Evolutionary conservation across 2,888 invertebrate genomes (phyloP).

Genomic region (Oscheius sp.): DNA sequence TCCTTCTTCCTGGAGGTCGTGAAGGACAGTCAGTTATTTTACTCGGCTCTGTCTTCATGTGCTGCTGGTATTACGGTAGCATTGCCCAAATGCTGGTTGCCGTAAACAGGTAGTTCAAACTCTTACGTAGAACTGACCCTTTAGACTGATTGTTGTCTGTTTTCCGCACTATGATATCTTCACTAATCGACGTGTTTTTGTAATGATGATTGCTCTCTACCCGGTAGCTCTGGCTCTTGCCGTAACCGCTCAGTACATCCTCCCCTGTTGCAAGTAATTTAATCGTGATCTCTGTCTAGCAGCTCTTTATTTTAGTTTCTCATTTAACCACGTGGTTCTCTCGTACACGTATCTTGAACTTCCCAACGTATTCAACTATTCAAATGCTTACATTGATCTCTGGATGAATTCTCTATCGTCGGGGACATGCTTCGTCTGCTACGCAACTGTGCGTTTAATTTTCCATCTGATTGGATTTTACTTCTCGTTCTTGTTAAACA

Average conservation of each 20-base stretch:
- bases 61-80: constrained; percentile 54
- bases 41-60: constrained; percentile 50
- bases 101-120: constrained; percentile 38
- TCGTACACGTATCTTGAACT: constrained; percentile 48
- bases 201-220: constrained; percentile 37
- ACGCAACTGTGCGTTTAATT: constrained; percentile 41
- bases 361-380: constrained; percentile 46
- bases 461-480: not conserved
- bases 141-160: constrained; percentile 49
- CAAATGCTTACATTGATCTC: constrained; percentile 53
- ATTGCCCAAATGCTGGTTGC: constrained; percentile 54
- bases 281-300: not conserved
- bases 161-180: constrained; percentile 41
- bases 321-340: constrained; percentile 43
- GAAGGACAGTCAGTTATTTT: constrained; percentile 28
- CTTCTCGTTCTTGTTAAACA: not conserved
- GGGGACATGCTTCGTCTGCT: constrained; percentile 43
- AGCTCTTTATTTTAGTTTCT: constrained; percentile 43
- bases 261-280: constrained; percentile 54
- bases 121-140: not conserved
- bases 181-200: constrained; percentile 35
- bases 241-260: constrained; percentile 47
- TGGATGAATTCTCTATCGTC: constrained; percentile 50
- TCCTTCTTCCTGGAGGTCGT: constrained; percentile 38
- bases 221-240: constrained; percentile 41